phyloP scores from a whole-genome alignment of 2,888 invertebrate species.

The Netelia virgata region DNA sequence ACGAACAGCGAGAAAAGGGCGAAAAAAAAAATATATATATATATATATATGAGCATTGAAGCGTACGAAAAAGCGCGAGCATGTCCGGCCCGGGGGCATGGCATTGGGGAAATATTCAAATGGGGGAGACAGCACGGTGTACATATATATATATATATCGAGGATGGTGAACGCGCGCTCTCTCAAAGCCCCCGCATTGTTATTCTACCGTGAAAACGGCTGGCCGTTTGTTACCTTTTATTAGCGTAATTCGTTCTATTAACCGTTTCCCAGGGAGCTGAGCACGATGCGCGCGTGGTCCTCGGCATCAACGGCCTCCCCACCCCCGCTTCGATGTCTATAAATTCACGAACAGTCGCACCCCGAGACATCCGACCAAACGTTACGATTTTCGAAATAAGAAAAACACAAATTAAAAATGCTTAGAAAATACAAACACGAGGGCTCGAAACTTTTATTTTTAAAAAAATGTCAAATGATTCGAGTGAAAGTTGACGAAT shows the following conservation, averaged over 20 bases:
- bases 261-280: conserved; percentile 77
- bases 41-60: conserved; percentile 76
- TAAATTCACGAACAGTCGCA: conserved; percentile 33
- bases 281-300: conserved; percentile 3
- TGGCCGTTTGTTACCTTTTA: conserved; percentile 80
- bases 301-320: conserved; percentile 43
- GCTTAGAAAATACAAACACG: background rate
- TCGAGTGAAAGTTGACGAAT: too few species aligned
- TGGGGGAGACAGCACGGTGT: conserved; percentile 37
- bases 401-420: background rate
- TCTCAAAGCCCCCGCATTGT: conserved; percentile 79
- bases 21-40: conserved; percentile 67
- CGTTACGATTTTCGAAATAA: background rate
- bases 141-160: conserved; percentile 24
- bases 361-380: conserved; percentile 5
- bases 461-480: too few species aligned
- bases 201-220: conserved; percentile 84
- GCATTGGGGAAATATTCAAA: conserved; percentile 72
- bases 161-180: conserved; percentile 57
- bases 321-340: conserved; percentile 23
- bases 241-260: conserved; percentile 83
- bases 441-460: too few species aligned
- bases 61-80: conserved; percentile 82
- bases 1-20: conserved; percentile 75
- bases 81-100: conserved; percentile 75